phyloP scores from a whole-genome alignment of 2,888 invertebrate genomes.

The Pristionchus arcanus region DNA sequence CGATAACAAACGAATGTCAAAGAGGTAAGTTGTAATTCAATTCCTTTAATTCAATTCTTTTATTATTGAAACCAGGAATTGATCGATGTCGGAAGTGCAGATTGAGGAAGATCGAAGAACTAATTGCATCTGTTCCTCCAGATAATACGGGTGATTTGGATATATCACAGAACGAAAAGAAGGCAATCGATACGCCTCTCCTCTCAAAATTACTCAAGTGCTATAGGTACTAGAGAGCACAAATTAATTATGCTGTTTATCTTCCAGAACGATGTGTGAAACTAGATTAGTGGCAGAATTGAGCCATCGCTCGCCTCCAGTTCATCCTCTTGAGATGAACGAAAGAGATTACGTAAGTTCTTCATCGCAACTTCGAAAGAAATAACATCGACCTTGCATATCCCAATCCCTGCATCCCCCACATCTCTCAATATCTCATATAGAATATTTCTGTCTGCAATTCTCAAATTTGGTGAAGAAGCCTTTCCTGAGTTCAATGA shows the following conservation, averaged over 20 bases:
- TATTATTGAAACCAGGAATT: neutral
- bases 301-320: neutral
- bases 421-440: neutral
- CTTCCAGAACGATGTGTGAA: neutral
- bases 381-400: neutral
- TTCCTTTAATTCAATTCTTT: neutral
- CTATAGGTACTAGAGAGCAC: neutral
- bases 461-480: neutral
- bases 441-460: neutral
- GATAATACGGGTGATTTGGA: neutral
- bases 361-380: neutral
- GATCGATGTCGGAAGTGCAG: neutral
- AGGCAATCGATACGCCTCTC: neutral
- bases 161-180: neutral
- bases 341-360: neutral
- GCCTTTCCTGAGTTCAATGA: neutral
- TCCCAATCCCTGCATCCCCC: neutral
- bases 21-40: neutral
- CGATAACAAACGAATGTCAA: neutral
- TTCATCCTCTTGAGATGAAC: neutral
- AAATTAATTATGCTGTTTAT: neutral
- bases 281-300: neutral
- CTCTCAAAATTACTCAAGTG: neutral
- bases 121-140: neutral
- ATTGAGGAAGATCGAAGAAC: neutral